Percentiles rank a stretch among this genome's conserved stretches.
These are phyloP conservation scores for Sphecodes monilicornis DNA, from an alignment of 2,888 invertebrate species.

Conservation along the genomic window DNA sequence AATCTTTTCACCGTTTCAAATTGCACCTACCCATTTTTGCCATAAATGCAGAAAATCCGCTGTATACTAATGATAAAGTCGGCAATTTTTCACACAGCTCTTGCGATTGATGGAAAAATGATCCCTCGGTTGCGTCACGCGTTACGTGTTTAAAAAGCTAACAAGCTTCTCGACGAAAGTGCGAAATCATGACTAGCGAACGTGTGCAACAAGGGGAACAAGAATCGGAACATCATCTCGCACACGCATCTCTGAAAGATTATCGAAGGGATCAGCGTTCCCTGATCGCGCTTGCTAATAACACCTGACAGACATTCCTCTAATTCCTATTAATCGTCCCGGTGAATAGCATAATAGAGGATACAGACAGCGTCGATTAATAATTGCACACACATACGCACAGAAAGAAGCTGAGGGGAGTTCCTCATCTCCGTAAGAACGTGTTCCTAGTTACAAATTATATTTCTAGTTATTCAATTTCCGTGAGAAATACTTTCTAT, in stretches of 20 bases:
- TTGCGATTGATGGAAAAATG: neutral
- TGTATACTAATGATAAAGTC: neutral
- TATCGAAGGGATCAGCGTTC: slow-evolving; percentile 15
- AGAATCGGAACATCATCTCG: neutral
- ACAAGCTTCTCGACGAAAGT: neutral
- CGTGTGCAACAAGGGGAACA: neutral
- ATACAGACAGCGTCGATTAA: slow-evolving; percentile 33
- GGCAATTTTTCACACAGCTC: neutral
- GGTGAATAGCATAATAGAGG: slow-evolving; percentile 40
- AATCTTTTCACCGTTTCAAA: no score
- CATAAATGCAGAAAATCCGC: no score
- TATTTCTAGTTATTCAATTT: neutral
- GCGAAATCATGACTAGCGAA: neutral
- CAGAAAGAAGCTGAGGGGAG: slow-evolving; percentile 15
- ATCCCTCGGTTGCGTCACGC: neutral
- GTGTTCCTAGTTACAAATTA: slow-evolving; percentile 20
- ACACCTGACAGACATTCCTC: slow-evolving; percentile 55
- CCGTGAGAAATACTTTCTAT: neutral
- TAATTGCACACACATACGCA: slow-evolving; percentile 34
- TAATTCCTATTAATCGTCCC: slow-evolving; percentile 56
- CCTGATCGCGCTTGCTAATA: slow-evolving; percentile 24
- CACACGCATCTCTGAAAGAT: neutral
- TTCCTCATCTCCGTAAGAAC: slow-evolving; percentile 14
- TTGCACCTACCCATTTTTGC: no score
- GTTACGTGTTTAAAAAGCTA: neutral